phyloP scores from a whole-genome alignment of 64 coral and sea anemone species.

The Orbicella faveolata region DNA sequence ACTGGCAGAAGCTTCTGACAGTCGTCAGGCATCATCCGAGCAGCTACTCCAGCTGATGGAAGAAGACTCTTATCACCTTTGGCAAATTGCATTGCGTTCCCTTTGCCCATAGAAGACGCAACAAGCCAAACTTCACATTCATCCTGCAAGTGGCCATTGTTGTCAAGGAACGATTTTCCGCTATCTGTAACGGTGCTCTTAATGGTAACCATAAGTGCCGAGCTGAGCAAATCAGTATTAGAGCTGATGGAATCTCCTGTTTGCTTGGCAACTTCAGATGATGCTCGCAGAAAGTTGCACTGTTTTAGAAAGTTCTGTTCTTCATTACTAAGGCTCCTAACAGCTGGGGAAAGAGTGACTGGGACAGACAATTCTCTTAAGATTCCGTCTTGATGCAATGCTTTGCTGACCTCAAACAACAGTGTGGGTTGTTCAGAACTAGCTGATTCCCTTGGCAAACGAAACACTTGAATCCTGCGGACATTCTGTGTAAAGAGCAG shows the following conservation, averaged over 20 bases:
- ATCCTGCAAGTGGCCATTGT: background rate
- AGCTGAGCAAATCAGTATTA: background rate
- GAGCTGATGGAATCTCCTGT: too few species aligned
- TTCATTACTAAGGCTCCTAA: background rate
- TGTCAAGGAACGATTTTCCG: background rate
- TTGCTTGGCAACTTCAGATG: slow-evolving; percentile 14
- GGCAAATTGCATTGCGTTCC: slow-evolving; percentile 27
- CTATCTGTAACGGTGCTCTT: background rate
- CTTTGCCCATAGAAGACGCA: slow-evolving; percentile 59
- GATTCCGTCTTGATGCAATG: background rate
- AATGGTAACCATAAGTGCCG: background rate
- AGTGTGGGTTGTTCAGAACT: slow-evolving; percentile 33
- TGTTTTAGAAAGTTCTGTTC: slow-evolving; percentile 62
- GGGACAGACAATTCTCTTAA: slow-evolving; percentile 6
- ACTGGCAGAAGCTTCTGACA: slow-evolving; percentile 32
- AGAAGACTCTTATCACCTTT: slow-evolving; percentile 39
- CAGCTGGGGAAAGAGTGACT: slow-evolving; percentile 40
- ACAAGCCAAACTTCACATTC: slow-evolving; percentile 51
- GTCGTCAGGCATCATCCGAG: slow-evolving; percentile 2
- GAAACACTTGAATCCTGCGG: slow-evolving; percentile 39
- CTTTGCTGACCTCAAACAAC: slow-evolving; percentile 64
- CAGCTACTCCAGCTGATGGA: slow-evolving; percentile 74
- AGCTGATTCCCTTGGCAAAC: slow-evolving; percentile 29
- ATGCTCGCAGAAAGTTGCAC: slow-evolving; percentile 72
- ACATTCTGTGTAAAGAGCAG: slow-evolving; percentile 87